Evolutionary conservation across 2,888 invertebrate genomes (phyloP), one percentile per base, ranked within the genome.

Genomic region (Anthophora plumipes): DNA sequence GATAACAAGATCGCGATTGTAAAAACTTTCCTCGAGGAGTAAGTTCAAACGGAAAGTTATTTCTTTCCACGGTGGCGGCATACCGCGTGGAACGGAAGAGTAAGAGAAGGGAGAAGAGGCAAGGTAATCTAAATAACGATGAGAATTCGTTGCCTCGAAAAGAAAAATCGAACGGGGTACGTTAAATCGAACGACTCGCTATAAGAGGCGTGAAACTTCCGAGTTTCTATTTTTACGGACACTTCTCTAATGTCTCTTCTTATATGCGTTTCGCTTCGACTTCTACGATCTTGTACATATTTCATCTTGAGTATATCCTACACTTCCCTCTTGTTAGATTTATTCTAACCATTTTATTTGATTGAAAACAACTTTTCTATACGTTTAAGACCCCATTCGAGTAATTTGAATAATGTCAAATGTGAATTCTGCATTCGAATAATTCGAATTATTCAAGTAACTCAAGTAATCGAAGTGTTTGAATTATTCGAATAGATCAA

Each of bases 1-100:
- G 46, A 69, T 69, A 69, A 69, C 68, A 69, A 69, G 68, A 46
- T 69, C 43, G 46, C 37, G 31, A 69, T 59, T 59, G 59, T 57
- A 37, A 59, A 69, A 69, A 69, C 46, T 69, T 69, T 46, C 22
- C 31, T 14, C 43, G 31, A 9, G 31, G 55, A 43, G 31, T n/a
- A 9, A 55, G 14, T 43, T 68, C 20, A 20, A 55, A 55, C 55
- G 20, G 14, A 55, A 68, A 68, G 67, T 68, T 68, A 68, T 55
- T 68, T 55, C 67, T 68, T 63, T 31, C 7, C 48, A 12, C n/a
- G 46, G 63, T 11, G 46, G 63, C 31, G 48, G 63, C n/a, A 4
- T 20, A 31, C 63, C 63, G 50, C 50, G 50, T 8, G 50, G 50
- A 50, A 9, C 50, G 50, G n/a, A 11, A 6, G 31, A 48, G n/a